A percentile compares a stretch with the other conserved stretches of the same genome.
Conservation (phyloP, 2,113 vertebrate species). For the Epinephelus lanceolatus region DNA sequence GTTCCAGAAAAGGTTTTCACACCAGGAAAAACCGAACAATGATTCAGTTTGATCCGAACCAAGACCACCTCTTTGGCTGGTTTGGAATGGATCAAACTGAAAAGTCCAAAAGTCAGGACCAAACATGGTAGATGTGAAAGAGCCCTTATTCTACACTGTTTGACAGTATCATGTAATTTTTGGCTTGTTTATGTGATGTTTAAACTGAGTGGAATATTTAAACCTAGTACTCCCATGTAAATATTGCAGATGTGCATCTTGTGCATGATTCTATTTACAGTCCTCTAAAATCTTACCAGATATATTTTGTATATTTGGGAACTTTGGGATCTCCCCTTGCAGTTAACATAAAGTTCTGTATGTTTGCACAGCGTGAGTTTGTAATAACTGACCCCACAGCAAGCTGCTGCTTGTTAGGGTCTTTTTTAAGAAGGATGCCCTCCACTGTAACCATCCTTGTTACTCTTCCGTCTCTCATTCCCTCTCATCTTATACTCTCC, state of each 20-base stretch:
- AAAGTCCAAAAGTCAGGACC: no score
- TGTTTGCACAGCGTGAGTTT: slow-evolving; percentile 14
- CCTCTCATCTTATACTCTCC: neutral
- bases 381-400: neutral
- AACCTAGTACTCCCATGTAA: neutral
- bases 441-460: neutral
- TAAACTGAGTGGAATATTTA: neutral
- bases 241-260: neutral
- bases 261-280: neutral
- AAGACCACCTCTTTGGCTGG: no score
- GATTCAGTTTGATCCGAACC: no score
- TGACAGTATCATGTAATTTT: no score
- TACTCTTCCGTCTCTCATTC: neutral
- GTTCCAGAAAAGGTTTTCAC: no score
- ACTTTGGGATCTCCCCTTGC: neutral
- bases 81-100: no score
- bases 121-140: no score
- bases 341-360: neutral
- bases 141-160: no score
- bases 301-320: neutral
- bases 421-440: slow-evolving; percentile 14
- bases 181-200: no score
- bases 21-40: no score
- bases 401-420: neutral
- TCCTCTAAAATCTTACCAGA: neutral